Percentiles rank a stretch among this genome's conserved stretches.
phyloP scores from a whole-genome alignment of 64 coral and sea anemone genomes.

The Pocillopora damicornis region DNA sequence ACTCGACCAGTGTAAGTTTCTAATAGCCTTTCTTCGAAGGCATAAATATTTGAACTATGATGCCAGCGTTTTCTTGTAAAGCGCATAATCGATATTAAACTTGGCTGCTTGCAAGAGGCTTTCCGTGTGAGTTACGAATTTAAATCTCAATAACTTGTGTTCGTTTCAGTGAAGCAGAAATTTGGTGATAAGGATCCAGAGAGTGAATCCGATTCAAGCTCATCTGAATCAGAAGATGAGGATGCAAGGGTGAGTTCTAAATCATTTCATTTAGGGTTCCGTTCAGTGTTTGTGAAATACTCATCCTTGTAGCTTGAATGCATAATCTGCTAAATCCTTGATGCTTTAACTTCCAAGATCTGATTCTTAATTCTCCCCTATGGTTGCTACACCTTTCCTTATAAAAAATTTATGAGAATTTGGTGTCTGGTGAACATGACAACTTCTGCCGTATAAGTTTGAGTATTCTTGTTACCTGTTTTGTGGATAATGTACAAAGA shows the following conservation, averaged over 20 bases:
- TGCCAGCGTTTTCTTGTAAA: neutral
- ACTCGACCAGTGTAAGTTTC: conserved; percentile 78
- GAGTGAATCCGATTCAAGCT: conserved; percentile 63
- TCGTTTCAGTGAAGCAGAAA: conserved; percentile 78
- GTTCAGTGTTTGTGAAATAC: neutral
- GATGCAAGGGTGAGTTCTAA: conserved; percentile 67
- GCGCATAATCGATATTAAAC: neutral
- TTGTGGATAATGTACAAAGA: neutral
- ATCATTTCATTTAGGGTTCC: neutral
- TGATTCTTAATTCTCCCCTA: no score
- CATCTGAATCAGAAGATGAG: conserved; percentile 96
- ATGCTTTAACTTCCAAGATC: no score
- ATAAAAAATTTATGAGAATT: no score
- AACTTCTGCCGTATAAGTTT: no score
- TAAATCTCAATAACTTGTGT: neutral
- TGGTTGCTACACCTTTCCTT: no score
- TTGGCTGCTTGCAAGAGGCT: neutral
- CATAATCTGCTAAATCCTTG: no score
- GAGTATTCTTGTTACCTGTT: no score
- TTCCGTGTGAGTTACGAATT: neutral
- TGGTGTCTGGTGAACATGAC: no score
- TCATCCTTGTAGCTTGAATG: neutral
- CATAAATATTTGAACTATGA: neutral
- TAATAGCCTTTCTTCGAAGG: neutral
- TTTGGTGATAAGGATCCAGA: conserved; percentile 63